Conservation (phyloP, 1,140 invertebrate species). For the Sarcophaga bullata region DNA sequence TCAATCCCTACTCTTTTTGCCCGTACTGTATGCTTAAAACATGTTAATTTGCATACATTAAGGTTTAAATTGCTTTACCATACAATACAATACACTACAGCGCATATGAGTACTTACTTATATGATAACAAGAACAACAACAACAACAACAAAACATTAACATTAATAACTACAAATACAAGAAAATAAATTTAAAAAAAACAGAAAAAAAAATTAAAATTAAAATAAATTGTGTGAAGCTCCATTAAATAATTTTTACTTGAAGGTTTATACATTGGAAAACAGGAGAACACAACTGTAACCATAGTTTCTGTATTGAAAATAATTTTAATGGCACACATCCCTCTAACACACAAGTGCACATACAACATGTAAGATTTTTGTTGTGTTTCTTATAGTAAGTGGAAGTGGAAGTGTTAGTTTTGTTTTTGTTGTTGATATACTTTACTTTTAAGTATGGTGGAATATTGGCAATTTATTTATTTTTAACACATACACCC, state of each 20-base stretch:
- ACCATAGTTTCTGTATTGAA: not conserved
- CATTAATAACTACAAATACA: not conserved
- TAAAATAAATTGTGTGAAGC: conserved; percentile 1
- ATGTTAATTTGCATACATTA: conserved; percentile 8
- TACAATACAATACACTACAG: not conserved
- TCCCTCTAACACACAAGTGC: not conserved
- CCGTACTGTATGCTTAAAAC: not conserved
- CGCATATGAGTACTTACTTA: not conserved
- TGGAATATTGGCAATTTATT: not conserved
- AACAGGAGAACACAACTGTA: not conserved
- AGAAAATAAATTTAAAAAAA: not conserved
- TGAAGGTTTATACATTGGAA: not conserved
- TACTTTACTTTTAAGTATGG: not conserved
- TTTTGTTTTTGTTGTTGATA: not conserved
- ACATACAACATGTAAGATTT: not conserved
- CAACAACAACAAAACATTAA: too few relatives aligned
- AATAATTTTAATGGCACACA: not conserved
- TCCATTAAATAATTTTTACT: conserved; percentile 5
- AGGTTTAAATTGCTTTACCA: not conserved
- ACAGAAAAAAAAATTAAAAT: not conserved
- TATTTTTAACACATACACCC: not conserved
- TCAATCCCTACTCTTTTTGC: not conserved
- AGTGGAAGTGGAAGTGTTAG: not conserved
- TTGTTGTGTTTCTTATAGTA: too few relatives aligned
- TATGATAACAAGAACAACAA: too few relatives aligned